Conservation (phyloP, 2,797 vertebrate genomes). For the Rhinichthys osculus region DNA sequence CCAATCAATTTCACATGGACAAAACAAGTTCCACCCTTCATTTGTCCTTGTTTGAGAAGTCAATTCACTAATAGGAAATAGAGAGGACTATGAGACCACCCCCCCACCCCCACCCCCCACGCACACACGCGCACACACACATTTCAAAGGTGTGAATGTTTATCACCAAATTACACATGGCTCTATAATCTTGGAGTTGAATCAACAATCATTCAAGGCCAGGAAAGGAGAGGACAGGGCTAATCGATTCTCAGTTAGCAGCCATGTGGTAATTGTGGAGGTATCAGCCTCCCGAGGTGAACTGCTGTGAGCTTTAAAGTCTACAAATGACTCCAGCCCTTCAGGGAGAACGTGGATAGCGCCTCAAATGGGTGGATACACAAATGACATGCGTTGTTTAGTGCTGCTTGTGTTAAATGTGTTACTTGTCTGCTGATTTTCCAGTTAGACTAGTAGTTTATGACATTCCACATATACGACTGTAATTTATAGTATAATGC, state of each 20-base stretch:
- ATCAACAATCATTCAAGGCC: conserved; percentile 75
- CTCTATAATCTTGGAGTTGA: conserved; percentile 71
- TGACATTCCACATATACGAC: not conserved
- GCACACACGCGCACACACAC: not conserved
- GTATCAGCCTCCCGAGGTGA: conserved; percentile 69
- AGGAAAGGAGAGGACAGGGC: conserved; percentile 71
- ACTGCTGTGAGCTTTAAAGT: conserved; percentile 64
- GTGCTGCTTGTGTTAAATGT: not conserved
- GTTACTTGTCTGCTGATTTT: not conserved
- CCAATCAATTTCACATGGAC: not conserved
- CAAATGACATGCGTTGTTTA: not conserved
- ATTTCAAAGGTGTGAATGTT: conserved; percentile 32
- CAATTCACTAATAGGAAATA: not conserved
- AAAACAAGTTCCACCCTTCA: not conserved
- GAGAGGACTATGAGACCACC: not conserved
- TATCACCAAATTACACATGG: conserved; percentile 64
- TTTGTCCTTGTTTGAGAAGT: not conserved
- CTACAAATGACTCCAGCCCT: conserved; percentile 54
- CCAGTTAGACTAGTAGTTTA: not conserved
- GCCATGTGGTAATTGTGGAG: conserved; percentile 68
- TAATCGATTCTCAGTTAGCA: conserved; percentile 74
- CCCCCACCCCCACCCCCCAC: too few species aligned
- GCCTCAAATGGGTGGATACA: not conserved
- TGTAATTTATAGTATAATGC: not conserved
- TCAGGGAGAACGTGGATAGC: conserved; percentile 20